Evolutionary conservation across 2,888 invertebrate genomes (phyloP).

Genomic region (Melangyna quadrimaculata): DNA sequence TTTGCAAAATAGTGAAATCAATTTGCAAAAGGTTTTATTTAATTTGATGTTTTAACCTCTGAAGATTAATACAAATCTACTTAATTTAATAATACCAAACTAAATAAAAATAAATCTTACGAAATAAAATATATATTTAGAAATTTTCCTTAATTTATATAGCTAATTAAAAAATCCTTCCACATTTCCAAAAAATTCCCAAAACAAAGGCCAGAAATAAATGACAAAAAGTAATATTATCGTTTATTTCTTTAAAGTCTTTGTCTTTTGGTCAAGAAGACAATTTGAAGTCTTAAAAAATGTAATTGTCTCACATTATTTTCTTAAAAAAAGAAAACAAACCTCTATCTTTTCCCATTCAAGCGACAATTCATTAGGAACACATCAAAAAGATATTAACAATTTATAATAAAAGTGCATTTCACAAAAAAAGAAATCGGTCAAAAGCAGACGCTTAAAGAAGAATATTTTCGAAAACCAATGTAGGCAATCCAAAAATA

Average conservation of each 20-base stretch:
- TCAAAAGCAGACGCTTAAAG: conserved; percentile 26
- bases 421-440: conserved; percentile 17
- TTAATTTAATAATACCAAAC: no score
- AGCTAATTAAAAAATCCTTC: background rate
- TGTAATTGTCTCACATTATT: background rate
- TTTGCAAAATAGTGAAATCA: no score
- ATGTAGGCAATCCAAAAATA: conserved; percentile 52
- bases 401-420: conserved; percentile 27
- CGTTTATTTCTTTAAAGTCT: background rate
- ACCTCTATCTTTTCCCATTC: conserved; percentile 4
- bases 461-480: conserved; percentile 29
- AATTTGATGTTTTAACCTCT: no score
- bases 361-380: conserved; percentile 29
- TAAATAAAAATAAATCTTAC: background rate
- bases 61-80: no score
- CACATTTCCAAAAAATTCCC: background rate
- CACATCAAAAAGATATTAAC: conserved; percentile 21
- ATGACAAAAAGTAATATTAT: background rate
- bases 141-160: background rate
- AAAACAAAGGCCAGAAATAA: background rate
- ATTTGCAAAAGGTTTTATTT: no score
- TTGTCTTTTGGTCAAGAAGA: no score
- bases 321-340: background rate
- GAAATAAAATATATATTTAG: background rate
- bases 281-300: background rate